Base-by-base conservation (phyloP, 2,113 vertebrate genomes). In the Hippocampus guttulatus region DNA sequence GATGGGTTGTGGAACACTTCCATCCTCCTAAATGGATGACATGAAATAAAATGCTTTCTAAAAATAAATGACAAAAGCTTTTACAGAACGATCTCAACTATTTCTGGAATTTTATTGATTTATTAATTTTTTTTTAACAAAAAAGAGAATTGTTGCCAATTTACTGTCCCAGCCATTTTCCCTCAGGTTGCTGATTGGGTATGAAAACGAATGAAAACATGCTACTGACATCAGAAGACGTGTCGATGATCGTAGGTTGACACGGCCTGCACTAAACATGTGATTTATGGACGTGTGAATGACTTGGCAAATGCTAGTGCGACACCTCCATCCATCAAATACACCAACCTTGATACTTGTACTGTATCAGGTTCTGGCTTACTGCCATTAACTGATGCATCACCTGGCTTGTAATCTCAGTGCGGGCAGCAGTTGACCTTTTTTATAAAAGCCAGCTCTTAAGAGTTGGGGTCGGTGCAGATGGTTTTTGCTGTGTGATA, bases 181-280 rank as follows among this genome's bases (percentile, higher is more conserved):
- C 40, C 84, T 74, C 67, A 85, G 82, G 86, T 51, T 51, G 85
- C 81, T 86, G 83, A 91, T 93, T 93, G 90, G 91, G 92, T 85
- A 91, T 91, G 89, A 88, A 88, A 91, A 93, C 92, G 87, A 85
- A 91, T 91, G 89, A 88, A 88, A 91, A 93, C 92, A 87, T 60
- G 43, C 60, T 79, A 87, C 87, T 68, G 71, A 82, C 90, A 81
- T 87, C 85, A 68, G 75, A 80, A 75, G 33, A 61, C 79, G 74
- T 57, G 75, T 69, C 58, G 52, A 70, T 72, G 27, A 54, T 75
- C 43, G 49, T 68, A 49, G 65, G 63, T 67, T 77, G 76, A 79
- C 57, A 23, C 76, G 67, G 67, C 64, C 68, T 23, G 82, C 76
- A 60, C 79, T 88, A 88, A 87, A 81, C 75, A 58, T 73, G 75